phyloP scores from a whole-genome alignment of 2,888 invertebrate genomes.

The Andrena camellia region DNA sequence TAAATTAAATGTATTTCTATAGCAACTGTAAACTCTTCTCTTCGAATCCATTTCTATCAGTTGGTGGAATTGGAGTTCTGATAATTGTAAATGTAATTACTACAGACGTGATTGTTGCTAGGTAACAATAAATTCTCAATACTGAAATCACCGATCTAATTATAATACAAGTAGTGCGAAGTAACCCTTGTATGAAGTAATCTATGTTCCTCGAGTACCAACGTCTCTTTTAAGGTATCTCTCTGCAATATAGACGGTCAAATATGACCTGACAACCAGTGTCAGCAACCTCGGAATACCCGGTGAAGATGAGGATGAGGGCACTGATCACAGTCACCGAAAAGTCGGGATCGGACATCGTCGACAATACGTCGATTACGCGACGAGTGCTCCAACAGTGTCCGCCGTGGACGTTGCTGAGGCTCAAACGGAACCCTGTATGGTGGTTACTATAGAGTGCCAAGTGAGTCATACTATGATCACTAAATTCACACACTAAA shows the following conservation, averaged over 20 bases:
- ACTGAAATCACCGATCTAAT: not conserved
- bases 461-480: constrained; percentile 45
- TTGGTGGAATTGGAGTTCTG: no score
- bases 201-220: constrained; percentile 42
- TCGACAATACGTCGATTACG: constrained; percentile 61
- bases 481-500: not conserved
- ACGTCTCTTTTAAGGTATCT: constrained; percentile 45
- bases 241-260: constrained; percentile 50
- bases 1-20: no score
- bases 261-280: constrained; percentile 73
- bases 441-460: constrained; percentile 1
- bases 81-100: no score
- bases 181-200: constrained; percentile 6
- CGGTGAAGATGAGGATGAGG: not conserved
- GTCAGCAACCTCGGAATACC: constrained; percentile 67
- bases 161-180: not conserved
- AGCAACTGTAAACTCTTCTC: no score
- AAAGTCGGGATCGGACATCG: constrained; percentile 46
- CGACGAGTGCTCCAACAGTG: constrained; percentile 33
- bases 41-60: no score
- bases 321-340: constrained; percentile 52
- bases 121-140: not conserved
- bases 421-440: constrained; percentile 54
- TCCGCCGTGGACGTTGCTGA: constrained; percentile 14
- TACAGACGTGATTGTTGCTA: not conserved